phyloP scores from a whole-genome alignment of 1,140 invertebrate species.

The Drosophila busckii region DNA sequence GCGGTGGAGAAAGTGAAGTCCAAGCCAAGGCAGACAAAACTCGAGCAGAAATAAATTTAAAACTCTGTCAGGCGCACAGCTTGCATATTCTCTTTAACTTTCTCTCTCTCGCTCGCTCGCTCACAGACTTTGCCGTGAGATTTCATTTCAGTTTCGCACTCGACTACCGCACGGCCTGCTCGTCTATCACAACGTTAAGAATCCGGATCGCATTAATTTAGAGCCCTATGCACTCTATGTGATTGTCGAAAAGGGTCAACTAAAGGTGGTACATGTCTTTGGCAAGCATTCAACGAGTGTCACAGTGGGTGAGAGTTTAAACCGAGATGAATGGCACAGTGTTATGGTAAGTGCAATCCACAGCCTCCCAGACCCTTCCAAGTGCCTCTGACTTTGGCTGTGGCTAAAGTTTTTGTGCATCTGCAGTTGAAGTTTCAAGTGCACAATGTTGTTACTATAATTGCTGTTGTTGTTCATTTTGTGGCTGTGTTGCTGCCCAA shows the following conservation, averaged over 20 bases:
- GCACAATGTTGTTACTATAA: slow-evolving; percentile 16
- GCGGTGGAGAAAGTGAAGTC: slow-evolving; percentile 3
- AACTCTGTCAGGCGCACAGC: slow-evolving; percentile 40
- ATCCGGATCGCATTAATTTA: slow-evolving; percentile 86
- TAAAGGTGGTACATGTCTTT: slow-evolving; percentile 94
- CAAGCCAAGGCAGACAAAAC: slow-evolving; percentile 32
- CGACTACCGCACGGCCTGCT: slow-evolving; percentile 90
- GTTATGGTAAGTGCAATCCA: slow-evolving; percentile 82
- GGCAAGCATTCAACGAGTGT: slow-evolving; percentile 91
- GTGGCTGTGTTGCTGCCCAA: background rate
- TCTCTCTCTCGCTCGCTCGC: background rate
- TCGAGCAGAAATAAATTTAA: slow-evolving; percentile 58
- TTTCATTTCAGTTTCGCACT: slow-evolving; percentile 92
- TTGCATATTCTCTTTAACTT: background rate
- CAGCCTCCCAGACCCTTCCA: background rate
- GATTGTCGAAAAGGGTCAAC: slow-evolving; percentile 92
- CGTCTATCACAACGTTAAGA: slow-evolving; percentile 93
- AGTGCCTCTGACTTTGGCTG: slow-evolving; percentile 15
- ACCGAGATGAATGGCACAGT: slow-evolving; percentile 93
- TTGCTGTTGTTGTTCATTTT: slow-evolving; percentile 11
- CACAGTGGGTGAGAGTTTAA: slow-evolving; percentile 92
- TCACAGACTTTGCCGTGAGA: slow-evolving; percentile 88
- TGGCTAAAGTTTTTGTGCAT: background rate
- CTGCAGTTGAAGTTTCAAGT: slow-evolving; percentile 30
- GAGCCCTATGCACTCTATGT: slow-evolving; percentile 92